phyloP scores from a whole-genome alignment of 2,113 vertebrate species.

The Dascyllus trimaculatus region DNA sequence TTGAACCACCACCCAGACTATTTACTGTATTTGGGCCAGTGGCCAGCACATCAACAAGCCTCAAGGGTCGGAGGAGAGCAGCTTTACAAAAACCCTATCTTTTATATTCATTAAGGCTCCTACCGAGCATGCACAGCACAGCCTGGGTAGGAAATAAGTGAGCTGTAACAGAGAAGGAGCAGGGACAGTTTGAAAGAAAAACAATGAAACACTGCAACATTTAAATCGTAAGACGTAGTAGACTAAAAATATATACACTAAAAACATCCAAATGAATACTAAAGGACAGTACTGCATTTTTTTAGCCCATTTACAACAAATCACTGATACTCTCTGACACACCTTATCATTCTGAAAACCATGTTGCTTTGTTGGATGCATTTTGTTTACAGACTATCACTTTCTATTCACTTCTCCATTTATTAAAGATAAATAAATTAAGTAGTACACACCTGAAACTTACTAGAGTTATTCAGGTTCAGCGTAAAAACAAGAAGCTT shows the following conservation, averaged over 20 bases:
- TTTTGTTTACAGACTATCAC: too few species aligned
- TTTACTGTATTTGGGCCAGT: constrained; percentile 30
- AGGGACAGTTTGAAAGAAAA: constrained; percentile 7
- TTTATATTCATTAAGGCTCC: constrained; percentile 54
- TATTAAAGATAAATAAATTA: too few species aligned
- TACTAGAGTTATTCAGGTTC: too few species aligned
- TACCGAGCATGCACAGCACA: constrained; percentile 2
- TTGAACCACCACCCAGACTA: constrained; percentile 4
- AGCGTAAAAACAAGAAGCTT: too few species aligned
- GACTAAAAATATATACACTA: constrained; percentile 1
- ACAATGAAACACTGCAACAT: background rate
- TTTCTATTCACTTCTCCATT: too few species aligned
- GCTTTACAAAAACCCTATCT: constrained; percentile 43
- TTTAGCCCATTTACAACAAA: too few species aligned
- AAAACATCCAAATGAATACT: too few species aligned
- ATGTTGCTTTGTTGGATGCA: too few species aligned
- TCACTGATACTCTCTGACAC: too few species aligned
- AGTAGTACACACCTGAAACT: too few species aligned
- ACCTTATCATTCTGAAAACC: too few species aligned
- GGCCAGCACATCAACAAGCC: constrained; percentile 26
- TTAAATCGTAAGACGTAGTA: background rate
- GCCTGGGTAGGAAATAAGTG: constrained; percentile 35
- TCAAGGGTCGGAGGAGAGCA: constrained; percentile 30
- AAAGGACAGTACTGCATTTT: too few species aligned
- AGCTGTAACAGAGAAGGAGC: constrained; percentile 32